Evolutionary conservation across 1,140 invertebrate genomes (phyloP).

Genomic region (Penaeus indicus): DNA sequence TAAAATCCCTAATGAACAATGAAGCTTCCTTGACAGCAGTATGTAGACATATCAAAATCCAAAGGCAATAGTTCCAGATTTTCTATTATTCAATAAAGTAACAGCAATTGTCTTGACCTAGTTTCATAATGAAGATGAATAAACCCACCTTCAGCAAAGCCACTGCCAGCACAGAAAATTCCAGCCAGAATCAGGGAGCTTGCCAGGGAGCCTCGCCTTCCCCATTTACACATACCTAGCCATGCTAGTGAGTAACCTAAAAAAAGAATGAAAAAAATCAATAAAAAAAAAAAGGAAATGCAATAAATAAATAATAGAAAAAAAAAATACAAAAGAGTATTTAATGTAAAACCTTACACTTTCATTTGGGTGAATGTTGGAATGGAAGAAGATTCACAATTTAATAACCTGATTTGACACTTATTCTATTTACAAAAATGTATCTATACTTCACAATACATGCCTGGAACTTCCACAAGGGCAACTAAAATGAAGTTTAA

Average conservation of each 20-base stretch:
- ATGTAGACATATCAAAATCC: no score
- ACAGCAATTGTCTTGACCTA: no score
- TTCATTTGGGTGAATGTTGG: not conserved
- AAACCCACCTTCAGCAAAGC: conserved; percentile 43
- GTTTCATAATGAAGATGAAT: not conserved
- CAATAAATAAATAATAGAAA: no score
- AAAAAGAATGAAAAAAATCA: not conserved
- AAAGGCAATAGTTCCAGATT: not conserved
- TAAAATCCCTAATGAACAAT: no score
- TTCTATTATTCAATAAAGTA: not conserved
- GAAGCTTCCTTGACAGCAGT: no score
- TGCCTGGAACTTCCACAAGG: conserved; percentile 58
- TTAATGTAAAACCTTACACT: no score
- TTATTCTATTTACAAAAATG: not conserved
- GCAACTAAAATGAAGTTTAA: conserved; percentile 56
- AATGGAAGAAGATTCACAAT: not conserved
- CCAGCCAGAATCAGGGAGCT: conserved; percentile 54
- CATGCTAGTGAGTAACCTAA: conserved; percentile 59
- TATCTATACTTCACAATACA: not conserved
- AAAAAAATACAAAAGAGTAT: no score
- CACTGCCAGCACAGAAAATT: conserved; percentile 46
- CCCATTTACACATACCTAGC: conserved; percentile 60
- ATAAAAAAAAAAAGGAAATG: conserved; percentile 1
- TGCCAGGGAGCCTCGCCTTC: conserved; percentile 47
- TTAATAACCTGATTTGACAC: not conserved